Percentiles rank a stretch among this genome's conserved stretches.
Evolutionary conservation across 2,888 invertebrate genomes (phyloP).

Genomic region (Drosophila sordidula): DNA sequence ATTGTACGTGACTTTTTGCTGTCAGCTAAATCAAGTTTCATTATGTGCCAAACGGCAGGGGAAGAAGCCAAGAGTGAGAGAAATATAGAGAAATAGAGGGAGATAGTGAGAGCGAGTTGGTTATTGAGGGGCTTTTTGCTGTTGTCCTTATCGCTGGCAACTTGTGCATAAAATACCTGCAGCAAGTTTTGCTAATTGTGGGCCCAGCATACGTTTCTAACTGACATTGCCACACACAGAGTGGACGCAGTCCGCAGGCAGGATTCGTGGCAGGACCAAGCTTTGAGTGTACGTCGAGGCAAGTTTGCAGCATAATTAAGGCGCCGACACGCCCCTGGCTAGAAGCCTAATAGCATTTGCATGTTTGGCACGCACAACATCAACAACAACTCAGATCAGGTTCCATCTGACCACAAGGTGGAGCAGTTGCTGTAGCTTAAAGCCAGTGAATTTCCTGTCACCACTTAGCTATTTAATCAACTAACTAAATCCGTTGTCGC

Average conservation of each 20-base stretch:
- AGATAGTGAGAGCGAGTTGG: not conserved
- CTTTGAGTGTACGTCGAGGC: slow-evolving; percentile 26
- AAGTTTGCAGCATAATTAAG: slow-evolving; percentile 75
- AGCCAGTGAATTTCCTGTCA: slow-evolving; percentile 17
- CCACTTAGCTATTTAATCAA: slow-evolving; percentile 58
- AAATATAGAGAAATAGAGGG: not conserved
- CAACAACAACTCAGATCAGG: slow-evolving; percentile 28
- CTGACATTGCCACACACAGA: slow-evolving; percentile 40
- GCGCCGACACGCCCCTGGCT: slow-evolving; percentile 59
- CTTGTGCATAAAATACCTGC: slow-evolving; percentile 62
- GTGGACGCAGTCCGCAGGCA: slow-evolving; percentile 28
- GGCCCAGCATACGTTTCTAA: slow-evolving; percentile 47
- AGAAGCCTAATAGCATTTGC: slow-evolving; percentile 63
- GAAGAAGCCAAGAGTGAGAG: not conserved
- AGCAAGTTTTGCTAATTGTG: slow-evolving; percentile 64
- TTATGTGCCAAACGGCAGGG: slow-evolving; percentile 57
- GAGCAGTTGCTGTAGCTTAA: slow-evolving; percentile 5
- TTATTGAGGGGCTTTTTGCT: slow-evolving; percentile 12
- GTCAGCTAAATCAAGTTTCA: slow-evolving; percentile 78
- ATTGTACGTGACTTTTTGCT: slow-evolving; percentile 78
- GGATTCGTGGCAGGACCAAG: slow-evolving; percentile 2
- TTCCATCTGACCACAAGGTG: slow-evolving; percentile 30
- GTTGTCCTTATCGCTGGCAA: slow-evolving; percentile 30
- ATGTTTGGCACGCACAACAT: slow-evolving; percentile 67
- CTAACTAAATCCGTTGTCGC: slow-evolving; percentile 20